Conservation (phyloP, 2,888 invertebrate species). For the Pyrochroa serraticornis region DNA sequence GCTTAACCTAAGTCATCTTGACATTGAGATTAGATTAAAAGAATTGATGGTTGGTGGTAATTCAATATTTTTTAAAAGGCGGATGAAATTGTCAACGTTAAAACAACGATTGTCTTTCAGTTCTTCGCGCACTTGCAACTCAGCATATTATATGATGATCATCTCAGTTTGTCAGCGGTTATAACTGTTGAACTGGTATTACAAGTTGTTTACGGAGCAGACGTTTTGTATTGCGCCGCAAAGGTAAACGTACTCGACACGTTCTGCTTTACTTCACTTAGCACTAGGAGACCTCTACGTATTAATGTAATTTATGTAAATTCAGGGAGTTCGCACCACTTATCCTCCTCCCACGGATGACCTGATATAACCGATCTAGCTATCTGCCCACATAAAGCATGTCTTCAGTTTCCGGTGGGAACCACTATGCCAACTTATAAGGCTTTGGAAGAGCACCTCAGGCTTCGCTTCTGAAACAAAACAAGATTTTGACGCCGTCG, state of each 20-base stretch:
- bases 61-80: slow-evolving; percentile 4
- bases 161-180: slow-evolving; percentile 27
- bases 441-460: slow-evolving; percentile 18
- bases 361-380: slow-evolving; percentile 30
- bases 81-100: not conserved
- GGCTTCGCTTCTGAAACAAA: slow-evolving; percentile 21
- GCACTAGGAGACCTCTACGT: slow-evolving; percentile 17
- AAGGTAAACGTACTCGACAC: slow-evolving; percentile 31
- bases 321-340: slow-evolving; percentile 30
- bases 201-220: slow-evolving; percentile 27
- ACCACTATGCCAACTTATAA: slow-evolving; percentile 22
- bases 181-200: slow-evolving; percentile 30
- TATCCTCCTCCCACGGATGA: slow-evolving; percentile 28
- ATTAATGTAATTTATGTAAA: slow-evolving; percentile 31
- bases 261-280: slow-evolving; percentile 30
- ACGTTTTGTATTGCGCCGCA: slow-evolving; percentile 4
- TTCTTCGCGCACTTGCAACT: slow-evolving; percentile 6
- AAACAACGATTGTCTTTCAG: slow-evolving; percentile 20
- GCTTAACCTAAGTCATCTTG: not conserved
- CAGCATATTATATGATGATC: slow-evolving; percentile 10
- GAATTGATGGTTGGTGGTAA: slow-evolving; percentile 7
- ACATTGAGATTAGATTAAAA: not conserved
- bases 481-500: slow-evolving; percentile 22
- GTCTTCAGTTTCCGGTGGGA: slow-evolving; percentile 29
- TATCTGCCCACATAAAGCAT: slow-evolving; percentile 27